phyloP scores from a whole-genome alignment of 1,140 invertebrate species.

The Antheraea pernyi region DNA sequence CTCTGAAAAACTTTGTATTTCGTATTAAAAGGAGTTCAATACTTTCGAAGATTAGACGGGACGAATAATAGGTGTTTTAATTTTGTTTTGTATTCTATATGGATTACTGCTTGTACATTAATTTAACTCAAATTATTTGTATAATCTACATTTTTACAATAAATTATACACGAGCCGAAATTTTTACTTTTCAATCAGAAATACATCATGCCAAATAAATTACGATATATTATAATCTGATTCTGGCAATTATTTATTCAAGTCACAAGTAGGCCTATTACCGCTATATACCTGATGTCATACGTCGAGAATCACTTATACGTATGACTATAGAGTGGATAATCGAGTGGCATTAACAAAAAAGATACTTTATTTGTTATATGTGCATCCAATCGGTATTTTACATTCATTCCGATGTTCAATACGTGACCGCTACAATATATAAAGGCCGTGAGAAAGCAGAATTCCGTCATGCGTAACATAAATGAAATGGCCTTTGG shows the following conservation, averaged over 20 bases:
- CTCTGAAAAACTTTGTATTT: too few species aligned
- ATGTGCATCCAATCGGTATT: constrained; percentile 36
- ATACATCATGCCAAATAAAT: constrained; percentile 4
- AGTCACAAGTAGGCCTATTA: constrained; percentile 24
- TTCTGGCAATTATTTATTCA: constrained; percentile 32
- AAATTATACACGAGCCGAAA: constrained; percentile 1
- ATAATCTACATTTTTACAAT: neutral
- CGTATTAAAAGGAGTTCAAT: too few species aligned
- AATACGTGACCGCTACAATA: constrained; percentile 39
- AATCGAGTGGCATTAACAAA: neutral
- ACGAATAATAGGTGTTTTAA: too few species aligned
- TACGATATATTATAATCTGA: constrained; percentile 23
- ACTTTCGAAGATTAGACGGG: too few species aligned
- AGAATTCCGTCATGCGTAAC: constrained; percentile 34
- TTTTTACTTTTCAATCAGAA: constrained; percentile 22
- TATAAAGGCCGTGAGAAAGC: constrained; percentile 53
- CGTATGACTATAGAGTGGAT: constrained; percentile 13
- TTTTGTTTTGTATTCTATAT: too few species aligned
- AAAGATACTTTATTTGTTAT: constrained; percentile 5
- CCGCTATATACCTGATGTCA: neutral
- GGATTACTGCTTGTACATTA: too few species aligned
- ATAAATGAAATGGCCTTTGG: neutral
- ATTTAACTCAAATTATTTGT: neutral
- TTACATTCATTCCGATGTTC: constrained; percentile 40
- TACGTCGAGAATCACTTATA: constrained; percentile 3